Percentiles rank a stretch among this genome's conserved stretches.
Evolutionary conservation across 2,797 vertebrate genomes (phyloP).

Genomic region (Rhodeus uyekii): DNA sequence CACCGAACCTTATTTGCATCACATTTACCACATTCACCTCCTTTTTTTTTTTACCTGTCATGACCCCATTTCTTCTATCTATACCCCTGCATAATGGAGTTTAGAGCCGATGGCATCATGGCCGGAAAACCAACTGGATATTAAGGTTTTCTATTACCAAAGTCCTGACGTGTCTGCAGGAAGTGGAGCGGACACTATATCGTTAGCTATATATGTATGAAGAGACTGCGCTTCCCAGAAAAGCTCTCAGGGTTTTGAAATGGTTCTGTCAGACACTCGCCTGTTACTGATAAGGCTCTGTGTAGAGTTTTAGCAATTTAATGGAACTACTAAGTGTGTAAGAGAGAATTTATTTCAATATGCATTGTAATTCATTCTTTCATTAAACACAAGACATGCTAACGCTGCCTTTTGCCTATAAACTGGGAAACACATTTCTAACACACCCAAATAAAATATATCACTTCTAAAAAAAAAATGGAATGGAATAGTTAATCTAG

Average conservation of each 20-base stretch:
- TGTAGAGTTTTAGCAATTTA: not conserved
- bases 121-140: not conserved
- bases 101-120: not conserved
- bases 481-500: not conserved
- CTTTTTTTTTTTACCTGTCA: not conserved
- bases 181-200: slow-evolving; percentile 22
- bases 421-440: not conserved
- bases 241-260: slow-evolving; percentile 29
- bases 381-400: not conserved
- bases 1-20: not conserved
- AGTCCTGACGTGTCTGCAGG: slow-evolving; percentile 6
- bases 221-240: slow-evolving; percentile 33
- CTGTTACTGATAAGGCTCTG: slow-evolving; percentile 8
- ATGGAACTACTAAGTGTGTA: slow-evolving; percentile 7
- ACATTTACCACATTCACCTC: not conserved
- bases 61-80: slow-evolving; percentile 26
- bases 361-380: slow-evolving; percentile 6
- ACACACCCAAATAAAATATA: not conserved
- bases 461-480: not conserved
- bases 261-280: not conserved
- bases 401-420: not conserved
- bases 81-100: slow-evolving; percentile 14
- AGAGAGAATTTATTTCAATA: not conserved
- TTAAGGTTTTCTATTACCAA: slow-evolving; percentile 22
- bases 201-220: slow-evolving; percentile 29